Base-by-base conservation (phyloP, 2,113 vertebrate species). In the Raja brachyura region DNA sequence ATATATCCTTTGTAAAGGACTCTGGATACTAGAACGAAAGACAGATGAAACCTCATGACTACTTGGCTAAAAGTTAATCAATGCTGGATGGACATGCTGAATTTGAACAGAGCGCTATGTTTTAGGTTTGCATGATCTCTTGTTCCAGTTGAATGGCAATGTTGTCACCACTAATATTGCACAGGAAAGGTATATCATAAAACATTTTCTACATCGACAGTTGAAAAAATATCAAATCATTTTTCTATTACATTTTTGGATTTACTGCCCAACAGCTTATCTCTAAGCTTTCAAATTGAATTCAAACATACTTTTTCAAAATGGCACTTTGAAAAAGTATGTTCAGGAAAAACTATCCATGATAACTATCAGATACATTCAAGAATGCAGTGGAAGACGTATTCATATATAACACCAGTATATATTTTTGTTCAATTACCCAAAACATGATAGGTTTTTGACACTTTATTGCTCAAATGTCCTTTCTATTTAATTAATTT, bases 161-260 rank as follows among this genome's bases (percentile, higher is more conserved):
- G 0, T 31, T 88, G n/a, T 88, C 28, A 63, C 14, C 2, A 20
- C 5, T 31, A 63, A 86, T 31, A 8, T n/a, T 33, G 13, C n/a
- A 66, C 28, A 88, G 59, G 5, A n/a, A 28, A 63, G 28, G 20
- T 54, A 59, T 25, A 28, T 83, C 48, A 83, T 83, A 25, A 56
- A 48, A 83, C 56, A 56, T 9, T 83, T 83, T 83, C 20, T 25
- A 22, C 48, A 83, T 83, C 79, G 56, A 54, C 79, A 83, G 48
- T 54, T 83, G 22, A 83, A 56, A 39, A 83, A 83, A 83, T 83
- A 83, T 83, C 79, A 83, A 73, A 56, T 83, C 25, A 83, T 22
- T 56, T 59, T 28, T 83, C 54, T 54, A 59, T 83, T 33, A 14
- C 75, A 77, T 77, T 77, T 77, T 77, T 31, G 31, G 75, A 56